Evolutionary conservation across 2,113 vertebrate genomes (phyloP), one percentile per base, ranked within the genome.

Genomic region (Dromiciops gliroides): DNA sequence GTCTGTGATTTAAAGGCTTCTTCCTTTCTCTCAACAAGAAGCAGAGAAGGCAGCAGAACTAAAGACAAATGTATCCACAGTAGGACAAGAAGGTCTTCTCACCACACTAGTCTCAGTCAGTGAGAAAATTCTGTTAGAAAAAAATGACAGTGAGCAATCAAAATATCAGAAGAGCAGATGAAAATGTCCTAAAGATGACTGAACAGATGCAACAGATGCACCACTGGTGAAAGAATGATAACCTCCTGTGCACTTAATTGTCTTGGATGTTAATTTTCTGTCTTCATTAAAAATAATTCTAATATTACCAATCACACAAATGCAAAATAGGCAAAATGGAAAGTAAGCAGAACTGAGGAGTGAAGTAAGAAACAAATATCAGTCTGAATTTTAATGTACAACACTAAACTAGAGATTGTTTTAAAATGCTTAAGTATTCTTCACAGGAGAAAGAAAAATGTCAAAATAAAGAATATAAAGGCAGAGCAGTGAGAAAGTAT

Each of bases 291-390:
- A 44, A 93, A 9, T 3, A 90, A 90, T n/a, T 48, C 51, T 91
- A 8, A 67, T 88, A 92, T 88, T 91, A 90, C 19, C 48, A 47
- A 94, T 90, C 92, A n/a, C 93, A 92, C 9, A 93, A 75, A 51
- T 0, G 14, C 37, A 56, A 92, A 94, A 56, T 26, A 91, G 48
- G 6, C 6, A 47, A 89, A 90, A 89, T n/a, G 92, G n/a, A 90
- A 92, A 92, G 31, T 0, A 31, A 92, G 23, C 3, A 44, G 0
- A 37, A 83, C 0, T 47, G 53, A 89, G 8, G 28, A 44, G 2
- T 56, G 9, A 89, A 91, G 89, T 92, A 53, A 48, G 24, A 8
- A 10, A 22, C 89, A 90, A 75, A n/a, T 50, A 11, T 44, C 37
- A 26, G 91, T 75, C 2, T 14, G 92, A 93, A 92, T 92, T 89